These are phyloP conservation scores for Pongo pygmaeus DNA, from an alignment of 2,113 vertebrate genomes.

Conservation along the genomic window DNA sequence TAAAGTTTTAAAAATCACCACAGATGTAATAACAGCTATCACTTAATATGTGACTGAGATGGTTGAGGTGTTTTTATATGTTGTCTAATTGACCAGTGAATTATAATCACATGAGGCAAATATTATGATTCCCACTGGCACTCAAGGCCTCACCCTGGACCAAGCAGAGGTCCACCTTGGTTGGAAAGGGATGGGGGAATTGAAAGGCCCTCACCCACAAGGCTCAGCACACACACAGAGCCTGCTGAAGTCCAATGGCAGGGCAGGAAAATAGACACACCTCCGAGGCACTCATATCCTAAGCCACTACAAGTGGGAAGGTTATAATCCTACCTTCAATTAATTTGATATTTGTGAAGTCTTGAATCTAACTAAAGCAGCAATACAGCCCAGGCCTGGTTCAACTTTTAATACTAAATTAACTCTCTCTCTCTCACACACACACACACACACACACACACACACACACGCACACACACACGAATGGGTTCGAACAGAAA, in stretches of 20 bases:
- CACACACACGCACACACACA: background rate
- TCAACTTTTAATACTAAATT: background rate
- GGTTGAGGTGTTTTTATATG: background rate
- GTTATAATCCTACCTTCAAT: background rate
- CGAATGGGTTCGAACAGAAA: background rate
- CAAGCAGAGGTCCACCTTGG: background rate
- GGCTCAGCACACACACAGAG: background rate
- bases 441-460: background rate
- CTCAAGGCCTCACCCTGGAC: background rate
- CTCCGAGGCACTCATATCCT: background rate
- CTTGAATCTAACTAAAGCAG: background rate
- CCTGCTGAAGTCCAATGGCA: background rate
- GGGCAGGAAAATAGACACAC: background rate
- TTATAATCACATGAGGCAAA: background rate
- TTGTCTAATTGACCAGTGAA: background rate
- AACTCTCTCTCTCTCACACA: no score
- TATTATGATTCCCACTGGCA: background rate
- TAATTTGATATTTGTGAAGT: background rate
- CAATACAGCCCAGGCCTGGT: background rate
- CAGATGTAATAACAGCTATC: background rate
- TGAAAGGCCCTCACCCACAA: no score
- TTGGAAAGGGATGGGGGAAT: background rate
- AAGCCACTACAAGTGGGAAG: background rate
- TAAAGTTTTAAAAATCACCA: background rate
- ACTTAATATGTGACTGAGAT: background rate